Evolutionary conservation across 1,140 invertebrate species (phyloP), one percentile per base, ranked within the genome.

Genomic region (Brachionus sp.): DNA sequence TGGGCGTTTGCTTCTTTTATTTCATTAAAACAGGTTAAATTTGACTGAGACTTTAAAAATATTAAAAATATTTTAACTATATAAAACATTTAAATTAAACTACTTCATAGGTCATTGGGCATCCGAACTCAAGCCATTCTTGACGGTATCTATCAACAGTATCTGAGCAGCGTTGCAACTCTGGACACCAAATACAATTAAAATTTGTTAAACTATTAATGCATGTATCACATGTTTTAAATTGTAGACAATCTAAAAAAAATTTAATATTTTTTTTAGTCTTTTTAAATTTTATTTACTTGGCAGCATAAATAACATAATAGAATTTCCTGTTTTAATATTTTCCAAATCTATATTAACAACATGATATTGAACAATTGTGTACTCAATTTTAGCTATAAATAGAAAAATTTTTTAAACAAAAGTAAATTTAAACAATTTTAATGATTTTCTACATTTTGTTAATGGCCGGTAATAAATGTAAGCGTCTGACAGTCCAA

Each of bases 71-170:
- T 13, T 33, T 66, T 66, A 33, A 12, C 9, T n/a, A 29, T 33
- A 13, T 33, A 46, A 13, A 66, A 35, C 1, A 12, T 23, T 7
- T 42, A 3, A 53, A 29, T 25, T 6, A 25, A 53, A 33, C 46
- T 78, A 78, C 75, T 53, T 62, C 77, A 42, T 13, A 33, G 23
- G 37, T 53, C 37, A 82, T 66, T n/a, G 78, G 92, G 86, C 95
- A 96, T 16, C 92, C 91, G 85, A 93, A 92, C 0, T 91, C 88
- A 13, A 94, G 85, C 96, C 96, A 99, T 33, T 95, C 93, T 87
- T 98, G 96, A 19, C 94, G 91, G 62, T 93, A 90, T 57, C 95
- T 91, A 86, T 95, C 97, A 4, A 93, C 92, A n/a, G 95, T 96
- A 85, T 93, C 94, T 13, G 94, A 96, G 87, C 96, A 97, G 77